phyloP scores from a whole-genome alignment of 2,888 invertebrate species.

The Oscheius sp. region DNA sequence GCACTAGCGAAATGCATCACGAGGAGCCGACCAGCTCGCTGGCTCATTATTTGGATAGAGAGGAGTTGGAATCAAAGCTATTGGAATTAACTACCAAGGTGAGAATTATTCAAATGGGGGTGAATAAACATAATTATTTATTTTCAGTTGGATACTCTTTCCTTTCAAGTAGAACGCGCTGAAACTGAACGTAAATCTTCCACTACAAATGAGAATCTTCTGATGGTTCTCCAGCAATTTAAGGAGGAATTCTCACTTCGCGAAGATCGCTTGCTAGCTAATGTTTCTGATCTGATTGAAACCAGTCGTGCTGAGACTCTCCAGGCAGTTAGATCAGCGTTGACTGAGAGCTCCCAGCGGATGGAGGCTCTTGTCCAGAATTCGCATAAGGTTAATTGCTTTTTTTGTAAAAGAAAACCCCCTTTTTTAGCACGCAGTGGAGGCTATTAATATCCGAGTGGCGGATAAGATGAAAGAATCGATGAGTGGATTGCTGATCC shows the following conservation, averaged over 20 bases:
- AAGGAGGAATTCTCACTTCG: slow-evolving; percentile 53
- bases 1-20: slow-evolving; percentile 4
- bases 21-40: not conserved
- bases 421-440: slow-evolving; percentile 27
- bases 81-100: slow-evolving; percentile 17
- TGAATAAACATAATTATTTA: not conserved
- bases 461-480: slow-evolving; percentile 31
- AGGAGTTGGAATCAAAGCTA: slow-evolving; percentile 4
- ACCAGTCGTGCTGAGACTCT: slow-evolving; percentile 32
- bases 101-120: not conserved
- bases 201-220: slow-evolving; percentile 36
- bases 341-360: slow-evolving; percentile 32
- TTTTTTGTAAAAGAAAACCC: not conserved
- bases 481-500: slow-evolving; percentile 42
- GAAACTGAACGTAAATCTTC: slow-evolving; percentile 30
- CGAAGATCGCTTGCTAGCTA: slow-evolving; percentile 52
- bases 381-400: slow-evolving; percentile 27
- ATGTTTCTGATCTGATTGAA: slow-evolving; percentile 40
- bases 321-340: slow-evolving; percentile 30
- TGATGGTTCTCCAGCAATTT: slow-evolving; percentile 35
- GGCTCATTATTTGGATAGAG: not conserved
- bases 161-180: slow-evolving; percentile 33
- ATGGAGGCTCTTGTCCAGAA: slow-evolving; percentile 33
- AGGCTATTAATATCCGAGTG: slow-evolving; percentile 24
- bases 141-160: slow-evolving; percentile 33